phyloP scores from a whole-genome alignment of 1,140 invertebrate genomes.

The Pseudoatta argentina region DNA sequence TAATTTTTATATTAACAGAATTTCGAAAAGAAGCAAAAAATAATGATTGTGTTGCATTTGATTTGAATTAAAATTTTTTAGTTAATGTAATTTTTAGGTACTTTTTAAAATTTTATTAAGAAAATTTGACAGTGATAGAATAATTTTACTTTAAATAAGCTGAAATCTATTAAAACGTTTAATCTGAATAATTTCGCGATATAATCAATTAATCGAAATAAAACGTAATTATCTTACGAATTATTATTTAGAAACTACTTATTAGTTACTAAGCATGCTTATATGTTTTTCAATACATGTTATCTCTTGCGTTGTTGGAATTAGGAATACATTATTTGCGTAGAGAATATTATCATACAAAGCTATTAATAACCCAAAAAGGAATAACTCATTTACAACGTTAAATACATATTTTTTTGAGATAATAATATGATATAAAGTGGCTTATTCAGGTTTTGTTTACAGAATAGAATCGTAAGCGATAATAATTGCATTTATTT shows the following conservation, averaged over 20 bases:
- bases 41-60: not conserved
- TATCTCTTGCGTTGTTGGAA: constrained; percentile 7
- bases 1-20: not conserved
- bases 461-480: not conserved
- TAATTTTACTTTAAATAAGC: not conserved
- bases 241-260: not conserved
- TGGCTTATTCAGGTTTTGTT: not conserved
- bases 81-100: not conserved
- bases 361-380: constrained; percentile 63
- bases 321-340: constrained; percentile 30
- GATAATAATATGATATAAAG: constrained; percentile 21
- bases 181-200: not conserved
- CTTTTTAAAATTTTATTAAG: not conserved
- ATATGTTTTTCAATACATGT: not conserved
- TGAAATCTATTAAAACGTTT: not conserved
- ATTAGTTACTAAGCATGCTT: not conserved
- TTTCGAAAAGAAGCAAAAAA: not conserved
- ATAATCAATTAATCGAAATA: constrained; percentile 13
- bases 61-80: not conserved
- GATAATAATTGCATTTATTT: constrained; percentile 5
- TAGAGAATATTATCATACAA: constrained; percentile 51
- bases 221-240: not conserved
- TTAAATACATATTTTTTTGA: constrained; percentile 2
- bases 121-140: not conserved
- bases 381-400: constrained; percentile 5